Evolutionary conservation across 92 coral and sea anemone genomes (phyloP), one percentile per base, ranked within the genome.

Genomic region (Phenganax stokvisi): DNA sequence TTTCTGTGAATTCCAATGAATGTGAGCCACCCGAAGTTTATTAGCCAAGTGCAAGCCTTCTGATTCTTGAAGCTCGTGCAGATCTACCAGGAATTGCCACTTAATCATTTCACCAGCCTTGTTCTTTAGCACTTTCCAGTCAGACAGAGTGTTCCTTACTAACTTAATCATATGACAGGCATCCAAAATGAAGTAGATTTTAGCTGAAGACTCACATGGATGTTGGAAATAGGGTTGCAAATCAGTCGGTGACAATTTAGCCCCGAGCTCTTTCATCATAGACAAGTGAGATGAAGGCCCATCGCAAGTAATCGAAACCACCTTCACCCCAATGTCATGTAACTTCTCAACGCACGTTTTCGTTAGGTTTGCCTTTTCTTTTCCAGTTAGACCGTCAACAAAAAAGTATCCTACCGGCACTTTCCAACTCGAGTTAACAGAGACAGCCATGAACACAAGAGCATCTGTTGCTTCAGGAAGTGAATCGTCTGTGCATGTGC

Each of bases 21-120:
- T 37, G 4, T 59, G 65, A 10, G 79, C 79, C 10, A 61, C 0
- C 3, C 59, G 47, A 6, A 74, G 79, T 58, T 74, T 74, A 17
- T 74, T 74, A 0, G 79, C 67, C 13, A 74, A n/a, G 57, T 74
- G 64, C 57, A 74, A 11, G 12, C 79, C 79, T 8, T 74, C 79
- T 53, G 79, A 74, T 54, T 74, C 59, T 47, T 74, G 79, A 3
- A 74, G 10, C 0, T 0, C 3, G 9, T 13, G 25, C 56, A 74
- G 25, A 0, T 74, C 59, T 74, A 74, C 59, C 79, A 44, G 25
- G 13, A 10, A 74, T 51, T 74, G 57, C 79, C 79, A 37, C 59
- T 74, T 74, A 31, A 74, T 54, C 30, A 44, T 12, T 53, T 74
- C 79, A 20, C 79, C 79, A 74, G 0, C 30, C 7, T 16, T 54